Evolutionary conservation across 2,113 vertebrate species (phyloP).

Genomic region (Noctilio leporinus): DNA sequence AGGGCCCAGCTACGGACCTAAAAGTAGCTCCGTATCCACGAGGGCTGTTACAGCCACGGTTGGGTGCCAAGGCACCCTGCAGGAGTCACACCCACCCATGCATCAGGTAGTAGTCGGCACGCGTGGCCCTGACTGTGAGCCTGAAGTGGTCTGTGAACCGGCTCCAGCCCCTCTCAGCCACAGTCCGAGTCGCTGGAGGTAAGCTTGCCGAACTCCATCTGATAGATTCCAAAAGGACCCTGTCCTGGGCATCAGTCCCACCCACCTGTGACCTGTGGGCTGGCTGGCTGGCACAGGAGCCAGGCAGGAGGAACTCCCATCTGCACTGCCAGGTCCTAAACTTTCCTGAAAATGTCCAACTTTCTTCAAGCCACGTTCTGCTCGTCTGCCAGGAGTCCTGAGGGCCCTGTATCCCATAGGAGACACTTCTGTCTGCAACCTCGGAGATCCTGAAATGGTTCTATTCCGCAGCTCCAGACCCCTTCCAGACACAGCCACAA

Average conservation of each 20-base stretch:
- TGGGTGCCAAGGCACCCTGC: neutral
- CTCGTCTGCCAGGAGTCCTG: neutral
- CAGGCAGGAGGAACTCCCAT: neutral
- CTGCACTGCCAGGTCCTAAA: neutral
- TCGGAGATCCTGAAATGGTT: neutral
- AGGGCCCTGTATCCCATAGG: neutral
- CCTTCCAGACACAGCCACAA: neutral
- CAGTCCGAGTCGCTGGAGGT: neutral
- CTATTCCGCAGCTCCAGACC: neutral
- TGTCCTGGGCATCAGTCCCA: neutral
- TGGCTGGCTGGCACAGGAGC: neutral
- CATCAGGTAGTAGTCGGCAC: neutral
- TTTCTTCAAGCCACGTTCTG: neutral
- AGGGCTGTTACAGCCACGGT: neutral
- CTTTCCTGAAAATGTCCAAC: neutral
- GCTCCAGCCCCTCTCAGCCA: neutral
- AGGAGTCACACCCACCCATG: neutral
- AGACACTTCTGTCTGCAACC: neutral
- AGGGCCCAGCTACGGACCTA: neutral
- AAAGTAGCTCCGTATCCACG: neutral
- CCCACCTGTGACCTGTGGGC: neutral
- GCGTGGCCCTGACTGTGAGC: neutral
- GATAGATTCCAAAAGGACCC: neutral
- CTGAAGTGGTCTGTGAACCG: neutral
- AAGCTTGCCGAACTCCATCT: neutral